Evolutionary conservation across 2,888 invertebrate species (phyloP).

Genomic region (Rhamnusium bicolor): DNA sequence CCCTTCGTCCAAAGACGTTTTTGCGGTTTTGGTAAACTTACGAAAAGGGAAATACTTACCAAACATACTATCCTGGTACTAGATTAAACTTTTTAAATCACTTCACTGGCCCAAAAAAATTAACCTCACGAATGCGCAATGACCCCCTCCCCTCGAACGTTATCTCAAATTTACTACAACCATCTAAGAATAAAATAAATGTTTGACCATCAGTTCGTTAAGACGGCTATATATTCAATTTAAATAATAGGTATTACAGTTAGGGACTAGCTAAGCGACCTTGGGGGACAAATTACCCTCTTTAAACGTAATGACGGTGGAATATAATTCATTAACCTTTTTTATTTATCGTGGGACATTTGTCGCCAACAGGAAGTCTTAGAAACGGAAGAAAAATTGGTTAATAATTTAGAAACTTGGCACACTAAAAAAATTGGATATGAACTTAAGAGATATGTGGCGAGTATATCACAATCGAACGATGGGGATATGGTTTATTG

Average conservation of each 20-base stretch:
- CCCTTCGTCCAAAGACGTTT: no score
- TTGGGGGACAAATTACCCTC: conserved; percentile 17
- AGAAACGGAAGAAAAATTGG: background rate
- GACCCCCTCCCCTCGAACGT: background rate
- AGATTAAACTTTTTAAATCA: background rate
- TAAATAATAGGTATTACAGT: conserved; percentile 29
- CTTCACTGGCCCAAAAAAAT: background rate
- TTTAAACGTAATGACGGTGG: conserved; percentile 2
- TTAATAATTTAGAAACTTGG: background rate
- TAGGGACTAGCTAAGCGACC: conserved; percentile 8
- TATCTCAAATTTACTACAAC: background rate
- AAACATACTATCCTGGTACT: background rate
- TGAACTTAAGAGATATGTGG: no score
- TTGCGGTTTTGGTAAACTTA: background rate
- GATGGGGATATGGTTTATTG: no score
- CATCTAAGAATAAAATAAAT: background rate
- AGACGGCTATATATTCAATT: conserved; percentile 12
- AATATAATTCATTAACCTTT: conserved; percentile 4
- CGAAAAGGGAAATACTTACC: background rate
- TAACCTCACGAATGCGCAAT: background rate
- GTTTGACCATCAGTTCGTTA: conserved; percentile 16
- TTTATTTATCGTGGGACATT: background rate
- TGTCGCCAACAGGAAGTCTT: background rate
- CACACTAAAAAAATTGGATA: background rate
- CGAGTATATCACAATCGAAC: no score